A percentile compares a stretch with the other conserved stretches of the same genome.
phyloP scores from a whole-genome alignment of 2,797 vertebrate species.

The Selene dorsalis region DNA sequence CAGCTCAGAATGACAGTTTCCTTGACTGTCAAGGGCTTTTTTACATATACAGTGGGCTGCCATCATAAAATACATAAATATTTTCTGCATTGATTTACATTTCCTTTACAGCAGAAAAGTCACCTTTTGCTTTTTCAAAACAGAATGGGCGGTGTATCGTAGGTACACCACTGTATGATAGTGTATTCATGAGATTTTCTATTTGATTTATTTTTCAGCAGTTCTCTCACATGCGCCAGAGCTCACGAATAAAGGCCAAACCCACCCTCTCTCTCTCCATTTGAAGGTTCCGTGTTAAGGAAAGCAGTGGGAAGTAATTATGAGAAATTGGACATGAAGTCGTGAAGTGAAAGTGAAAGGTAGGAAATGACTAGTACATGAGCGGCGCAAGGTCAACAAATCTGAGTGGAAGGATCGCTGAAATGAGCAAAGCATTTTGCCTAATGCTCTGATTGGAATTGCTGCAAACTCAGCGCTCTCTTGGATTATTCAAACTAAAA shows the following conservation, averaged over 20 bases:
- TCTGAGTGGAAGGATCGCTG: constrained; percentile 36
- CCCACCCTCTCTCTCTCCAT: constrained; percentile 8
- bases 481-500: constrained; percentile 19
- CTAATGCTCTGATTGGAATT: constrained; percentile 33
- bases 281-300: constrained; percentile 8
- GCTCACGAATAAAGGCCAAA: constrained; percentile 20
- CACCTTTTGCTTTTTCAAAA: background rate
- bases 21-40: background rate
- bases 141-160: background rate
- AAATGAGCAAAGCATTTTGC: constrained; percentile 33
- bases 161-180: background rate
- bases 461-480: constrained; percentile 26
- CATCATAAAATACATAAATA: background rate
- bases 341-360: constrained; percentile 58
- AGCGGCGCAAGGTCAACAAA: constrained; percentile 45
- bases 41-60: background rate
- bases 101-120: background rate
- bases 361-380: constrained; percentile 46
- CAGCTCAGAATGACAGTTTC: background rate
- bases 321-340: constrained; percentile 47
- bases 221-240: background rate
- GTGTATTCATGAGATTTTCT: background rate
- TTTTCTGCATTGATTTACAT: background rate
- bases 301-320: constrained; percentile 27
- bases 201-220: constrained; percentile 2